phyloP scores from a whole-genome alignment of 2,797 vertebrate genomes.

The Perodicticus potto region DNA sequence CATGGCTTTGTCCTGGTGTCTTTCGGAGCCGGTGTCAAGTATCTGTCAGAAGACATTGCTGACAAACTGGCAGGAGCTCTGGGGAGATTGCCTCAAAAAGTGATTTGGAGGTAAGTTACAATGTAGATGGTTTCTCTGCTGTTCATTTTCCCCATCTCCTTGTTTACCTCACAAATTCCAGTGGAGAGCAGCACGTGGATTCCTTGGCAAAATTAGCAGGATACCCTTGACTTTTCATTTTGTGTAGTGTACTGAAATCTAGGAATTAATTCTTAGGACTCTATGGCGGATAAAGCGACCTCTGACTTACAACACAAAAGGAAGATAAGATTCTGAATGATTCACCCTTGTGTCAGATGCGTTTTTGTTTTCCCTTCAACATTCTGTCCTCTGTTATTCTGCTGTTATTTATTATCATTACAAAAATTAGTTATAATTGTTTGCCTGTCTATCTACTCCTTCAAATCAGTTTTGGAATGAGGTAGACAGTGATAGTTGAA shows the following conservation, averaged over 20 bases:
- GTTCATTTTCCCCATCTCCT: neutral
- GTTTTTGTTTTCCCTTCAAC: neutral
- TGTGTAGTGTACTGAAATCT: neutral
- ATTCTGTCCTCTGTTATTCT: neutral
- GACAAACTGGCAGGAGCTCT: conserved; percentile 95
- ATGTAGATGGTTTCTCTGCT: rapidly evolving
- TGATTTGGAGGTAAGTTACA: conserved; percentile 96
- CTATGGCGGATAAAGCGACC: neutral
- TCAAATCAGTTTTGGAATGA: conserved; percentile 17
- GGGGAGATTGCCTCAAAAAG: conserved; percentile 94
- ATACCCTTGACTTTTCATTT: neutral
- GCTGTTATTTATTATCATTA: neutral
- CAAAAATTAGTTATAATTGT: neutral
- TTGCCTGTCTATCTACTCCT: neutral
- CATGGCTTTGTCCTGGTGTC: conserved; percentile 98
- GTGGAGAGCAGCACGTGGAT: neutral
- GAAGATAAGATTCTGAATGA: neutral
- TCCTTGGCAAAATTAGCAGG: neutral
- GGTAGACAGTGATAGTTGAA: neutral
- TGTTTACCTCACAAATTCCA: rapidly evolving
- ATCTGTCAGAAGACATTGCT: conserved; percentile 96
- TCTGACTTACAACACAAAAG: neutral
- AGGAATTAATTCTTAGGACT: conserved; percentile 7
- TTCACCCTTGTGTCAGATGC: neutral
- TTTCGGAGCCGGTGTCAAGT: conserved; percentile 98